Conservation (phyloP, 2,888 invertebrate genomes). For the Cylindroiulus punctatus region DNA sequence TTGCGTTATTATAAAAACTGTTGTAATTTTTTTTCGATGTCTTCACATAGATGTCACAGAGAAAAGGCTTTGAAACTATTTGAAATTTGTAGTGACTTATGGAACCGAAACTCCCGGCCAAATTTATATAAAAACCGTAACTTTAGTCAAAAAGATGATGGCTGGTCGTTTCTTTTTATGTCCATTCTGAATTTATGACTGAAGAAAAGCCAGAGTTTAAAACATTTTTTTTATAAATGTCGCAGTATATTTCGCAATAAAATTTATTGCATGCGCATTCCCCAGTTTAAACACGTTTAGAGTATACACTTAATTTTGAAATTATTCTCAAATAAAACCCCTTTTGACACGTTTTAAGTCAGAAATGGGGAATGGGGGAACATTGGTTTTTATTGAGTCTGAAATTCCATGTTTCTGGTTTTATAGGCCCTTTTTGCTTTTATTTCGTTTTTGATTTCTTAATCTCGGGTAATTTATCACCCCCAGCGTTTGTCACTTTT, state of each 20-base stretch:
- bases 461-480: slow-evolving; percentile 36
- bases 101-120: background rate
- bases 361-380: slow-evolving; percentile 4
- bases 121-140: background rate
- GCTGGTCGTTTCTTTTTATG: background rate
- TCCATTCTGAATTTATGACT: background rate
- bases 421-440: slow-evolving; percentile 27
- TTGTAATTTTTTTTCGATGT: background rate
- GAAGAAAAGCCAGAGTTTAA: background rate
- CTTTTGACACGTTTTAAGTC: slow-evolving; percentile 1
- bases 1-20: background rate
- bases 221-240: slow-evolving; percentile 15
- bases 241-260: slow-evolving; percentile 37
- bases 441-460: slow-evolving; percentile 38
- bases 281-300: background rate
- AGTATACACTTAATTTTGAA: background rate
- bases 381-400: background rate
- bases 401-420: slow-evolving; percentile 18
- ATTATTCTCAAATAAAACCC: slow-evolving; percentile 24
- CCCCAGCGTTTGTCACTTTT: background rate
- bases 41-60: background rate
- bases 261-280: background rate
- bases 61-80: background rate
- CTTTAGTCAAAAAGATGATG: background rate
- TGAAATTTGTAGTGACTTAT: slow-evolving; percentile 19